Base-by-base conservation (phyloP, 2,113 vertebrate genomes). In the crab-eating macaque (Macaca fascicularis) region DNA sequence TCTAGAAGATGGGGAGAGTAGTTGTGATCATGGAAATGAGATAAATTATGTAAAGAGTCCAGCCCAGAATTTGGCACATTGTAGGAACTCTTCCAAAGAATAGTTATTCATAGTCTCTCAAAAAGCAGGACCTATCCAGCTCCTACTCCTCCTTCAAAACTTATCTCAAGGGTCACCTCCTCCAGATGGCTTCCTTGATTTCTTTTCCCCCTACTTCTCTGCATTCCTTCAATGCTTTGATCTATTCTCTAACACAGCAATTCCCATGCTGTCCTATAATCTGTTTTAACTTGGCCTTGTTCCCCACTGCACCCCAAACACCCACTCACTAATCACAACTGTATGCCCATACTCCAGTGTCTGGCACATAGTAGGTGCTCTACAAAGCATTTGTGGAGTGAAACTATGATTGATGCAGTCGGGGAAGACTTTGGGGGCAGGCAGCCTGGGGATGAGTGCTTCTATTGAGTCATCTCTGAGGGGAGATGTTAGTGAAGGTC, bases 381-480 rank as follows among this genome's bases (percentile, higher is more conserved):
- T 67, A 2, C 25, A 11, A 45, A 76, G 55, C 40, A 4, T 19
- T 1, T 69, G n/a, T 20, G 32, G n/a, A 12, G 27, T 8, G 16
- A 25, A 67, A 27, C 7, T 30, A 1, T 0, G 25, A 32, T 1
- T 20, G 35, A 2, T 70, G 32, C 57, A 9, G 22, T 8, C 1
- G 0, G 40, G 19, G 23, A 67, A 27, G 50, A 8, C 12, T 5
- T 2, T 1, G 22, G 59, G 17, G 61, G 8, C 32, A 23, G 67
- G 45, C 43, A 17, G 70, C 22, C 1, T 13, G 27, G 52, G 38
- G 45, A 22, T 0, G 6, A 22, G 48, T 3, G 2, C 17, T 16
- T 40, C 80, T 43, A 19, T 1, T 4, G 82, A n/a, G 84, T 79
- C 86, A 50, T 76, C 55, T 16, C 72, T 3, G 27, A 86, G 67